Base-by-base conservation (phyloP, 1,140 invertebrate species). In the Agraylea sexmaculata region DNA sequence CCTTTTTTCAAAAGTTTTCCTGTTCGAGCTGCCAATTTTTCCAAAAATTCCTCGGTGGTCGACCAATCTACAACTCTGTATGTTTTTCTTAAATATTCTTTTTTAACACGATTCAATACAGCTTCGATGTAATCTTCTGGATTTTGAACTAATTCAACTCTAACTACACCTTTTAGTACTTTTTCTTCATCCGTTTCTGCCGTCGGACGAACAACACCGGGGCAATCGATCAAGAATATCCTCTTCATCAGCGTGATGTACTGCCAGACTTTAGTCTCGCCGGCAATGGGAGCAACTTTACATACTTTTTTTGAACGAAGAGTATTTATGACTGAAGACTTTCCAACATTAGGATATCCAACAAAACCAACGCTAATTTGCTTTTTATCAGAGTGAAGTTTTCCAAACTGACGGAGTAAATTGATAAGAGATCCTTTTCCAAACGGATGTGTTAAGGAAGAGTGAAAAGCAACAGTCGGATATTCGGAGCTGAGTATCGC, bases 191-290 rank as follows among this genome's bases (percentile, higher is more conserved):
- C 92, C 4, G 78, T 78, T 65, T 94, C 92, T 28, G 82, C 77
- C 3, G 84, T 84, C 10, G 92, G 91, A 69, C 97, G 95, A 16
- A 99, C 96, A 45, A 99, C 83, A 29, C 95, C 96, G 16, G 96
- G 96, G 71, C 95, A 99, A 72, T 99, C 96, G 48, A 99, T 98
- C 3, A 99, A 65, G 57, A 89, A 99, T 53, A 99, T 98, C 49
- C 87, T 73, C 48, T 81, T 80, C 94, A 99, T 99, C 17, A 99
- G 62, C 1, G 93, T 96, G 33, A 99, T 94, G 57, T 99, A 99
- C 58, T 99, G 96, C 96, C 96, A 99, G 1, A 93, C 88, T 74
- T 99, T 99, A 1, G 96, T 99, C 70, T 99, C 95, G 5, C 96
- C 96, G 46, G 96, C 93, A 55, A 99, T 90, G 5, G 96, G 96